Conservation (phyloP, 2,113 vertebrate species). For the Phainopepla nitens region DNA sequence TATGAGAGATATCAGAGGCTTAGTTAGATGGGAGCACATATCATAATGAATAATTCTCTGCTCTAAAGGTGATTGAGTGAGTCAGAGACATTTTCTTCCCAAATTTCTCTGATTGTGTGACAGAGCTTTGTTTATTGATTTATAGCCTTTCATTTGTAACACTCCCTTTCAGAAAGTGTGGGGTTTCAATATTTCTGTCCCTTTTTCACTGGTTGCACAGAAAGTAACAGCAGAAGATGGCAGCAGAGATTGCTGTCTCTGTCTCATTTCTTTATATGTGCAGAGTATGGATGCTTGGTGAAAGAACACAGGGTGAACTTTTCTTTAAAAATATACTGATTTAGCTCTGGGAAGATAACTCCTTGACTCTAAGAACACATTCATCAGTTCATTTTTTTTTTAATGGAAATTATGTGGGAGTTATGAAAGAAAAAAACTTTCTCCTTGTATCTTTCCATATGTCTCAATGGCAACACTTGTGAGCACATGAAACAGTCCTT, state of each 20-base stretch:
- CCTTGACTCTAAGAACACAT: slow-evolving; percentile 26
- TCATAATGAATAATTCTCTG: background rate
- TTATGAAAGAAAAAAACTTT: background rate
- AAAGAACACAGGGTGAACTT: slow-evolving; percentile 6
- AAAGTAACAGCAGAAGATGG: slow-evolving; percentile 67
- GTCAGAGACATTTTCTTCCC: background rate
- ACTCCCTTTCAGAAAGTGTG: background rate
- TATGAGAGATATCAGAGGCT: background rate
- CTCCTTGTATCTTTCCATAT: slow-evolving; percentile 12
- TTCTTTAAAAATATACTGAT: slow-evolving; percentile 45
- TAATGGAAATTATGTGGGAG: slow-evolving; percentile 27
- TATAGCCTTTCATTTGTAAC: background rate
- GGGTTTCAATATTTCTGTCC: background rate
- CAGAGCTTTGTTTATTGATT: background rate
- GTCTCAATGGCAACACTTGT: background rate
- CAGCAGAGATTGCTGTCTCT: slow-evolving; percentile 70
- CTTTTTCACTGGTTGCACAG: background rate
- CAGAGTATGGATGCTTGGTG: background rate
- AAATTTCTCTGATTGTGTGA: background rate
- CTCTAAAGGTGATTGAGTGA: background rate
- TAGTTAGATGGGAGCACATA: background rate
- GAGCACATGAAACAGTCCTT: background rate
- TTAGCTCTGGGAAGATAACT: slow-evolving; percentile 60
- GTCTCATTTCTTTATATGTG: background rate
- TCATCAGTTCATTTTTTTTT: slow-evolving; percentile 47